Evolutionary conservation across 2,888 invertebrate species (phyloP), one percentile per base, ranked within the genome.

Genomic region (Phortica magna): DNA sequence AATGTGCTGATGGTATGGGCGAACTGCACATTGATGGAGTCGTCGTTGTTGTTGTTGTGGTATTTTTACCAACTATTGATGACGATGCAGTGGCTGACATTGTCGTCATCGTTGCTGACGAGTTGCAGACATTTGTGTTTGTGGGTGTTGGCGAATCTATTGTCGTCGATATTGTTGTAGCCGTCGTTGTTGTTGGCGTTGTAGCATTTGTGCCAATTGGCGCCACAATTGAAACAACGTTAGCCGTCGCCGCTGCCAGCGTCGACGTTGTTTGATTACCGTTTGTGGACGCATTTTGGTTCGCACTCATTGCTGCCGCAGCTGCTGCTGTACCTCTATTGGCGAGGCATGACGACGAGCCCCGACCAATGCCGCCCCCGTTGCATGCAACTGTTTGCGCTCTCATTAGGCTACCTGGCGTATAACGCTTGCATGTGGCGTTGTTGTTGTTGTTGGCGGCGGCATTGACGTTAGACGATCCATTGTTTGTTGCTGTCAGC

Each of bases 361-460:
- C 39, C 68, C 61, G 74, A 12, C 83, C 84, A 81, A 83, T 84
- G 59, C 81, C 80, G 59, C 79, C 76, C 19, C 82, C 81, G 70
- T 31, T 71, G 39, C 70, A 19, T 12, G 79, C 82, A 71, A 90
- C 87, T 77, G 92, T 91, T 82, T 91, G 92, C 4, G 91, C 88
- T 71, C 92, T 87, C 80, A 90, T 89, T 81, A 91, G 79, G 74
- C 89, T 90, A 39, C 90, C 90, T 10, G 89, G 85, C 90, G 90
- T 91, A 80, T 91, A 91, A 41, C 91, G 89, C 82, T 87, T 90
- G 81, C 85, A 81, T 80, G 80, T 77, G n/a, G 83, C 76, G 61
- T 81, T 80, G n/a, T 83, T 77, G 76, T 75, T 80, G 2, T 77
- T 77, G 14, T 83, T 78, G 9, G 59, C 19, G 10, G 19, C 43